Conservation (phyloP, 2,113 vertebrate species). For the Opisthocomus hoazin region DNA sequence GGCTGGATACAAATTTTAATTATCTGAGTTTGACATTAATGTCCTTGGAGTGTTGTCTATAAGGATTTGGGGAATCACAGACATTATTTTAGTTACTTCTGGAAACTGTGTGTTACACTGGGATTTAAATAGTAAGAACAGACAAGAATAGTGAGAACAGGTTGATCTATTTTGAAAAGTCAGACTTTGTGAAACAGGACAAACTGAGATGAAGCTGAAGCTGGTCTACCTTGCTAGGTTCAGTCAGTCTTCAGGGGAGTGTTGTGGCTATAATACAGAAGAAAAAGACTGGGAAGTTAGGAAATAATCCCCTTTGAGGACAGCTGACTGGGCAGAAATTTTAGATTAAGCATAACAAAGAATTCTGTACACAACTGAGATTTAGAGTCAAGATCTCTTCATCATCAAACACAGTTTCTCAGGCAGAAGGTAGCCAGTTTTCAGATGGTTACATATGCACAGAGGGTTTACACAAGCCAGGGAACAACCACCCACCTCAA, state of each 20-base stretch:
- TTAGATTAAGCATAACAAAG: neutral
- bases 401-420: neutral
- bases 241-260: neutral
- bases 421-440: neutral
- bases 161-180: conserved; percentile 62
- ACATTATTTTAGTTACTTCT: conserved; percentile 68
- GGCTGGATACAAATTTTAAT: conserved; percentile 68
- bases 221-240: neutral
- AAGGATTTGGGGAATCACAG: conserved; percentile 59
- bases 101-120: conserved; percentile 48
- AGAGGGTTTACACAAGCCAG: neutral
- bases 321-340: neutral
- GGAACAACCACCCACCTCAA: neutral
- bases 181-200: conserved; percentile 37
- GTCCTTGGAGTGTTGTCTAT: conserved; percentile 64
- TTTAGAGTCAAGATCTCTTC: neutral
- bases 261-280: neutral
- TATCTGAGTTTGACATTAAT: conserved; percentile 66
- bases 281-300: neutral
- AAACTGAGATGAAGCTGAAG: neutral
- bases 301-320: neutral
- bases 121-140: conserved; percentile 61
- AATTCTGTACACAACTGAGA: neutral
- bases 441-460: neutral
- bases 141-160: conserved; percentile 60